Base-by-base conservation (phyloP, 2,888 invertebrate species). In the Cephus nigrinus region DNA sequence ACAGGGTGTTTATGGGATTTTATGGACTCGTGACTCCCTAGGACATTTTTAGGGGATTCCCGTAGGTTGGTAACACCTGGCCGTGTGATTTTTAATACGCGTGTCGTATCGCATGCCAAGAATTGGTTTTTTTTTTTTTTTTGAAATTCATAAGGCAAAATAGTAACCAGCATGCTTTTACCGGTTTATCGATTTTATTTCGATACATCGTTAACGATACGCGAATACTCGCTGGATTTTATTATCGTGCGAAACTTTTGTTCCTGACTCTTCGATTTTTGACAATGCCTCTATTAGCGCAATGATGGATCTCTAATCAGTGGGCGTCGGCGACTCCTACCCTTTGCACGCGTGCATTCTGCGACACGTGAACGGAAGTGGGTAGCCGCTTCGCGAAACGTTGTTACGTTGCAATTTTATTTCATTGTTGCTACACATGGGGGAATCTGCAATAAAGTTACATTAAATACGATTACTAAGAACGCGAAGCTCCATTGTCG, bases 1-100 rank as follows among this genome's bases (percentile, higher is more conserved):
- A 81, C 77, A 80, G 86, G 83, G 82, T 85, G 84, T 87, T 88
- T 87, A 86, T 85, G 83, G 83, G 84, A 86, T 88, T 88, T 89
- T 88, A 88, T 86, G 85, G 83, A 84, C 82, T 83, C 79, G 78
- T 77, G 76, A 73, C 31, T 12, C 36, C 74, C 33, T 55, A 55
- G 55, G 9, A 55, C 9, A 55, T 23, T 71, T 71, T 71, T 11
- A 71, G 71, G 71, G 71, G 33, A 33, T 71, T 33, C 69, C 55
- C 79, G 69, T 76, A 76, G 75, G 32, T 33, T 32, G 30, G 35
- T 30, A 71, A 34, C 77, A 77, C 78, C 78, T 78, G 78, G 78
- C 40, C 32, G 35, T 23, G 55, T 23, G 23, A 55, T 55, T 55
- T 55, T 55, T 55, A 55, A 55, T 55, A 23, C 55, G 55, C 55